phyloP scores from a whole-genome alignment of 1,140 invertebrate genomes.

The Heliconius eleuchia region DNA sequence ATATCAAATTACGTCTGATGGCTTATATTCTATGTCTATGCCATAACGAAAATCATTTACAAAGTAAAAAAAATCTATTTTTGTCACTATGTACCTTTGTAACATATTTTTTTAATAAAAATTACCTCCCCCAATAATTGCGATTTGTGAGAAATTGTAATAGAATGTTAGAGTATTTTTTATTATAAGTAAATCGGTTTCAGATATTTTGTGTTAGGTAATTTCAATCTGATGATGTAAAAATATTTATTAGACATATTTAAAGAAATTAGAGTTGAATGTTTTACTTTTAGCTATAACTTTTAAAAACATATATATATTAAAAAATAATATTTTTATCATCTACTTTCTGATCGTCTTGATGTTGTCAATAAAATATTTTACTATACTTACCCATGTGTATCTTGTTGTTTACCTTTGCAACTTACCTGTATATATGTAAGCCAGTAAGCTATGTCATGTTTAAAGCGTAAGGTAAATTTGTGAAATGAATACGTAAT shows the following conservation, averaged over 20 bases:
- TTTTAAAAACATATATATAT: neutral
- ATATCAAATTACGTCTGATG: conserved; percentile 57
- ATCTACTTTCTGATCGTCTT: neutral
- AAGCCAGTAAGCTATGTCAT: neutral
- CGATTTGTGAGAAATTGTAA: neutral
- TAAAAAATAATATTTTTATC: neutral
- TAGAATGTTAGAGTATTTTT: no score
- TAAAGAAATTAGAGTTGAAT: neutral
- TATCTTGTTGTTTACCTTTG: neutral
- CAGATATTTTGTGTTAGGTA: no score
- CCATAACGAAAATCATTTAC: neutral
- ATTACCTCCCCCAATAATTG: neutral
- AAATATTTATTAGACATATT: neutral
- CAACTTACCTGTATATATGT: neutral
- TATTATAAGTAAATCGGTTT: no score
- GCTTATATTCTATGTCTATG: conserved; percentile 52
- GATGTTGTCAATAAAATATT: neutral
- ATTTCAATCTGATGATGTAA: neutral
- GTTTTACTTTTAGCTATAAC: neutral
- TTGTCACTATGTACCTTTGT: neutral
- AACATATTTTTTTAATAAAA: neutral
- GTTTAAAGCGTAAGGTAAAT: neutral
- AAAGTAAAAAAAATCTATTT: neutral
- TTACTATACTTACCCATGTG: neutral
- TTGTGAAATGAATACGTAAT: neutral